Base-by-base conservation (phyloP, 2,888 invertebrate genomes). In the Drosophila vallismaia region DNA sequence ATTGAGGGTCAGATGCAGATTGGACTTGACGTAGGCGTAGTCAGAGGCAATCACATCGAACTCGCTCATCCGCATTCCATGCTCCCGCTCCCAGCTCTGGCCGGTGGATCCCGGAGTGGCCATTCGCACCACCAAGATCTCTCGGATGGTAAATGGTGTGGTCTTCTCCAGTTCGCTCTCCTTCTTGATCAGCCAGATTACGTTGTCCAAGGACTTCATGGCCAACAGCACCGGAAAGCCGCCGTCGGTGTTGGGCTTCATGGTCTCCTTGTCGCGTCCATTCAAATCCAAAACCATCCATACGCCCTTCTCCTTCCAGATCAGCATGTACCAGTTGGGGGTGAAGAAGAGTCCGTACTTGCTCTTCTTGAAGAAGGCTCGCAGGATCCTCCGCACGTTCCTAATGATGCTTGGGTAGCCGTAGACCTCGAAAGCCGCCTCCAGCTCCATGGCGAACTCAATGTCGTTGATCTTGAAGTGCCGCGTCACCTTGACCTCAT, bases 271-370 rank as follows among this genome's bases (percentile, higher is more conserved):
- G 3, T 88, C 75, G 2, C 91, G 79, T 0, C 92, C 91, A 63
- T 88, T 89, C 38, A 87, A 75, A 66, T 91, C 91, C 29, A 91
- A 80, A 0, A 91, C 77, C 73, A 91, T 88, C 75, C 83, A 91
- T 1, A 85, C 72, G 2, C 83, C 88, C 0, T 56, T 55, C 2
- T 88, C 81, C 36, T 77, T 87, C 91, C 91, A 91, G 3, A 91
- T 76, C 19, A 91, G 51, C n/a, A 81, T 46, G 74, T 91, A 91
- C 63, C 77, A 81, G n/a, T 69, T 54, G 0, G 71, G 75, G 0
- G 89, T 70, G 24, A 69, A 82, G 19, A 90, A 62, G 0, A 91
- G 44, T 0, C 81, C 84, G 51, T 84, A 80, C 29, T 86, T 86
- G 10, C 63, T 59, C 1, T 79, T 66, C 5, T 75, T 81, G 19